Base-by-base conservation (phyloP, 2,888 invertebrate genomes). In the Yponomeuta plumbellus region DNA sequence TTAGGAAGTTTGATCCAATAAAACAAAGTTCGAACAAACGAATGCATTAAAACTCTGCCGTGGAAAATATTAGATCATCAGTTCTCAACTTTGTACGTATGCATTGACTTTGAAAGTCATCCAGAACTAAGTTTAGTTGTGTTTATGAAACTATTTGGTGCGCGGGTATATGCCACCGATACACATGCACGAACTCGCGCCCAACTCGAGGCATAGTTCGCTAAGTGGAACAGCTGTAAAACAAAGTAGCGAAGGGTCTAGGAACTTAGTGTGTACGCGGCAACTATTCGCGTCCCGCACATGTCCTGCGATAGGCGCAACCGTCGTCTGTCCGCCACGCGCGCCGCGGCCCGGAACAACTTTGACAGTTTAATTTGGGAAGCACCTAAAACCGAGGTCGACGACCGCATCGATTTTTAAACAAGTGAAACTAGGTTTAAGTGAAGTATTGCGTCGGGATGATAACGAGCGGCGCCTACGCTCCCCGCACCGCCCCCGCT, bases 21-120 rank as follows among this genome's bases (percentile, higher is more conserved):
- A 85, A 88, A 84, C 87, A 85, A 88, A 90, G 85, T 90, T 90
- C 74, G 78, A 88, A 88, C 89, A 88, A 89, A 90, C 86, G 88
- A 90, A 89, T 89, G 90, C 88, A 89, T 89, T 89, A 87, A 88
- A 52, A 90, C 84, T 84, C 86, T 80, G 83, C 81, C 82, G 80
- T 84, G 81, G 44, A 88, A 88, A 84, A 88, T 88, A 89, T 90
- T 88, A 87, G 88, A 87, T 90, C 87, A 88, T 90, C 88, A 90
- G 88, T 52, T 52, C 86, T 86, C 87, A 90, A 91, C 90, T 91
- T 90, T 89, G 89, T 88, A 52, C 44, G 44, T 52, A 91, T 91
- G 90, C 90, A 89, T 91, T 91, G 90, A 91, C 90, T 91, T 91
- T 91, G 90, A 90, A 91, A 90, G 90, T 91, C 84, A 90, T 88